Evolutionary conservation across 2,797 vertebrate genomes (phyloP), one percentile per base, ranked within the genome.

Genomic region (Cephalopachus bancanus): DNA sequence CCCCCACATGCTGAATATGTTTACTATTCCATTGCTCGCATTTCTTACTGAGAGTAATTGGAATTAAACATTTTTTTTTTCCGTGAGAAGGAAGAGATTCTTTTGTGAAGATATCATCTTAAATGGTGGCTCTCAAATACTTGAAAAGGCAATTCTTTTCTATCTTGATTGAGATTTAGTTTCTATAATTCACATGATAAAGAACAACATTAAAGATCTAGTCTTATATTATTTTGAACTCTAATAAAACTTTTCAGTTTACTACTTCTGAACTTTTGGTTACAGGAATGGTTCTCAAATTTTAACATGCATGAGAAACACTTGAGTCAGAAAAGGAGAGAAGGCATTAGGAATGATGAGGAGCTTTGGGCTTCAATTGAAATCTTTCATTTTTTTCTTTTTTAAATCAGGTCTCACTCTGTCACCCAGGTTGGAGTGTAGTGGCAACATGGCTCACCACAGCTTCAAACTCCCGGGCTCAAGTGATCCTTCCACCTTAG

Each of bases 21-120:
- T 97, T 96, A 91, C 93, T 51, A 71, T 96, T 96, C 93, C 69
- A 94, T 79, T 88, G 93, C 90, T 98, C n/a, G 75, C 72, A 88
- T 95, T 95, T 94, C 93, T 96, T 86, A 72, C 93, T 37, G 22
- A 91, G 60, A 51, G 65, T 75, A 89, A 95, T 84, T 83, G 86
- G 80, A 92, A 91, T 96, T 83, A 67, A 84, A 84, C 28, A 3
- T 78, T 71, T 71, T 30, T 93, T 83, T 86, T 93, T 86, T 78
- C 28, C 7, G 0, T 92, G 72, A 96, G 65, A 96, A 78, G 67
- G 55, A 93, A 96, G 72, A 89, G 78, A 94, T 94, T 94, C 28
- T 93, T 94, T 88, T 9, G 10, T 60, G 81, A 44, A 91, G 79
- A 91, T 79, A 87, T 17, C 71, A 67, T 96, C 83, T 65, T 91